A percentile compares a stretch with the other conserved stretches of the same genome.
phyloP scores from a whole-genome alignment of 2,888 invertebrate species.

The Trissolcus brochymenae region DNA sequence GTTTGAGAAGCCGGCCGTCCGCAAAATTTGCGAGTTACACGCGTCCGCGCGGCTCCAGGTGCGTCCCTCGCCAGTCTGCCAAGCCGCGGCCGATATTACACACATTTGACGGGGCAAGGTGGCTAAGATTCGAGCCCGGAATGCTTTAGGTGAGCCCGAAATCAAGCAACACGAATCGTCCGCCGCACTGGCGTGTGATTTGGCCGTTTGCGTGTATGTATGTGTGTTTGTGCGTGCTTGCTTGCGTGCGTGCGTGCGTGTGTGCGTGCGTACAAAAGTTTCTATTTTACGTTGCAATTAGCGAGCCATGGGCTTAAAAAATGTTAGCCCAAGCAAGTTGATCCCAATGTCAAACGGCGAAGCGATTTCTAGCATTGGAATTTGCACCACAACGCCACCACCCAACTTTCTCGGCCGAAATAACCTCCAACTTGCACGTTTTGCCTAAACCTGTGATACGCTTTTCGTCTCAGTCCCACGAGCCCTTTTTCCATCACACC shows the following conservation, averaged over 20 bases:
- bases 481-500: neutral
- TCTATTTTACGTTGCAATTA: neutral
- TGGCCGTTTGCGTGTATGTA: conserved; percentile 65
- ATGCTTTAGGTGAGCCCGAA: conserved; percentile 82
- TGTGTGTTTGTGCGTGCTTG: conserved; percentile 60
- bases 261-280: conserved; percentile 6
- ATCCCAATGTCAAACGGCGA: neutral
- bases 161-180: conserved; percentile 63
- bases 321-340: neutral
- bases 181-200: conserved; percentile 68
- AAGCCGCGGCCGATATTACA: conserved; percentile 62
- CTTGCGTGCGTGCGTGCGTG: conserved; percentile 6
- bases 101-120: conserved; percentile 62
- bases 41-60: conserved; percentile 69
- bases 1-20: conserved; percentile 84
- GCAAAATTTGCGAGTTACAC: conserved; percentile 71
- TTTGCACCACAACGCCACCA: conserved; percentile 3
- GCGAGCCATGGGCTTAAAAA: neutral
- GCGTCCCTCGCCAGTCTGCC: conserved; percentile 62
- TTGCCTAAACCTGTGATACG: neutral
- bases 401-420: neutral
- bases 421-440: conserved; percentile 6
- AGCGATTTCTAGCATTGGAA: neutral
- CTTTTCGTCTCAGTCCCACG: neutral
- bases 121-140: conserved; percentile 81